Base-by-base conservation (phyloP, 1,140 invertebrate species). In the Tetramorium simillimum region DNA sequence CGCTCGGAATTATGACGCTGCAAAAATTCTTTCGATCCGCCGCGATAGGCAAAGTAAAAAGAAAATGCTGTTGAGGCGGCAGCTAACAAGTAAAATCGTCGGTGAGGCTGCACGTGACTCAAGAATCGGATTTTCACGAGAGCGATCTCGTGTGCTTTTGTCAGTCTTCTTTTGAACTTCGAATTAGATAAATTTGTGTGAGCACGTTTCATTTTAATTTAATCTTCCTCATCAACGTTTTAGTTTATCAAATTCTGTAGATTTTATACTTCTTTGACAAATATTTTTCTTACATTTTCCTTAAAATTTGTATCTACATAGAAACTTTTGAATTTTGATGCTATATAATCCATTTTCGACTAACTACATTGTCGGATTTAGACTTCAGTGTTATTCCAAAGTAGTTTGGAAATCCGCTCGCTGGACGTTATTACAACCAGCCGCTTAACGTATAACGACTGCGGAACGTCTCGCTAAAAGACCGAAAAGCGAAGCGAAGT, bases 391-490 rank as follows among this genome's bases (percentile, higher is more conserved):
- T 84, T 75, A 43, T 82, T 73, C 24, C 40, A 28, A 84, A 84
- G 69, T 70, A 70, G 65, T 75, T 84, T 75, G 69, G 43, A 73
- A 75, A 84, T 84, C 80, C 69, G 80, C 69, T 84, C 80, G n/a
- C 46, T 40, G 77, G 28, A 72, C 80, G 80, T 82, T 82, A 82
- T 84, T 75, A 73, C 40, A 75, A 75, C 24, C 80, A 24, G 53
- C 51, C 67, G 67, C 40, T 73, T 84, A 58, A 81, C 80, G 53
- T 84, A 24, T 46, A 73, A 73, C 65, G 75, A 62, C 46, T 24
- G 77, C 33, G 46, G 37, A 58, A 72, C 80, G 24, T 73, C 69
- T 84, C 43, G 40, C 80, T 49, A 73, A 60, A 60, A 24, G 40
- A 75, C 43, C 16, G 69, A 84, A 60, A 75, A 37, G 67, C 49